phyloP scores from a whole-genome alignment of 2,797 vertebrate genomes.

The Centroberyx gerrardi region DNA sequence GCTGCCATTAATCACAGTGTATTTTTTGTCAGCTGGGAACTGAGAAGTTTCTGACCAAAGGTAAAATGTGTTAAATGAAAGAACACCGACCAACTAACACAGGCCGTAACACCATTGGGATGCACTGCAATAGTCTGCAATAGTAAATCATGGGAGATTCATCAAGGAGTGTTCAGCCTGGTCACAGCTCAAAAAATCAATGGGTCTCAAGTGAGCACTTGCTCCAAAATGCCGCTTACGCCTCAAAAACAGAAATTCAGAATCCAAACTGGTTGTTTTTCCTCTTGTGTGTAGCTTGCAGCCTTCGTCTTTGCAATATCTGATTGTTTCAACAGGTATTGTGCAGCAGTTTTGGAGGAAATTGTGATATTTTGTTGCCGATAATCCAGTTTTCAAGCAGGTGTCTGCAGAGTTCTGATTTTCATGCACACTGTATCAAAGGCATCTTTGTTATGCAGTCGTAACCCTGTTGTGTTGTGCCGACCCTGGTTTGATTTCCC shows the following conservation, averaged over 20 bases:
- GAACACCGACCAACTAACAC: not conserved
- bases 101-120: not conserved
- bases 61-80: too few relatives aligned
- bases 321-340: too few relatives aligned
- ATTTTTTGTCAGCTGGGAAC: not conserved
- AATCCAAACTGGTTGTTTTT: too few relatives aligned
- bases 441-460: not conserved
- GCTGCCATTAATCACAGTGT: not conserved
- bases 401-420: not conserved
- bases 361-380: too few relatives aligned
- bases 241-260: not conserved
- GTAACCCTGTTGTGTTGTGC: not conserved
- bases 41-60: too few relatives aligned
- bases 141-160: constrained; percentile 17
- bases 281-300: too few relatives aligned
- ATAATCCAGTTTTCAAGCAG: too few relatives aligned
- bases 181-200: constrained; percentile 35
- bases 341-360: too few relatives aligned
- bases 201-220: constrained; percentile 7
- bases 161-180: constrained; percentile 8
- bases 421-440: not conserved
- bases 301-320: too few relatives aligned
- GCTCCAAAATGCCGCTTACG: constrained; percentile 5
- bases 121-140: not conserved
- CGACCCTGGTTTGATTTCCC: constrained; percentile 9